Evolutionary conservation across 2,888 invertebrate species (phyloP), one percentile per base, ranked within the genome.

Genomic region (Drosophila stalkeri): DNA sequence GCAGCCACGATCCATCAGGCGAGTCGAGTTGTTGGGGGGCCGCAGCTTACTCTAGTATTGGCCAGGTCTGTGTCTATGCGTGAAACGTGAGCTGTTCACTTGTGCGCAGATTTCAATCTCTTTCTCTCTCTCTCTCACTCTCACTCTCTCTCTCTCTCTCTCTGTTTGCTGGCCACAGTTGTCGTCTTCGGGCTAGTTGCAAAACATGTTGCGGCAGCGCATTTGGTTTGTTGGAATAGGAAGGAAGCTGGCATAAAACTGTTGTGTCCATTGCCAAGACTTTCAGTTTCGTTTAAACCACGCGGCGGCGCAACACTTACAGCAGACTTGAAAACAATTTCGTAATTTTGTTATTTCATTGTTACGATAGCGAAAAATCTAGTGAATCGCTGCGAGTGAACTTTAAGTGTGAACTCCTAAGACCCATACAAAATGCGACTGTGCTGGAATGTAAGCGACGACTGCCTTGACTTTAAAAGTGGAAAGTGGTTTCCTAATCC

Each of bases 161-260:
- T 73, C 55, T 52, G 37, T 47, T 37, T 46, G 59, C 46, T 63
- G 56, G 54, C 62, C 64, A 55, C 66, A 33, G 64, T 63, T 73
- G 67, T 59, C 66, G 80, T 65, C 82, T 79, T 73, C 64, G 66
- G 88, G 72, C 86, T 72, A 74, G 74, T 83, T 86, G 90, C 85
- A 72, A 86, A 86, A 86, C 86, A 84, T 75, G 86, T 89, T 86
- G 85, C 66, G 67, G 56, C 72, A 73, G 69, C 64, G 61, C 63
- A 59, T 39, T 44, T 64, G 61, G 64, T 65, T 64, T 56, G 74
- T 61, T 69, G 31, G 44, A 69, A 64, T 35, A 72, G 70, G 66
- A 75, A 85, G 91, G 92, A 91, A 91, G 92, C 83, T 89, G 81
- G 85, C 92, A 91, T 91, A 91, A 91, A 91, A 92, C 86, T 83